phyloP scores from a whole-genome alignment of 2,113 vertebrate genomes.

The Oncorhynchus tshawytscha region DNA sequence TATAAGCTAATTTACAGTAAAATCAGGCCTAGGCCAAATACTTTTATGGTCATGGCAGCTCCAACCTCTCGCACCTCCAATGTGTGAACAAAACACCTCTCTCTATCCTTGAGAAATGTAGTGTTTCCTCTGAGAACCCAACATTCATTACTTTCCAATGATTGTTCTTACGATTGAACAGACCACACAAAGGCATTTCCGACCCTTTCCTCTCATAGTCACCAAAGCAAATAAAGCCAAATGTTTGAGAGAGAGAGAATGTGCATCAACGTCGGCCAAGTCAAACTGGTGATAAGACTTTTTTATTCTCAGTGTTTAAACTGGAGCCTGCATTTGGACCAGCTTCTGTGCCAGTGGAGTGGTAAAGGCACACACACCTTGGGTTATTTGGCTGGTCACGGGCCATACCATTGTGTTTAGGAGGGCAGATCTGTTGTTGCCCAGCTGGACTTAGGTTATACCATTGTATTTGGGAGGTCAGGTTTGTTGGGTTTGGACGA shows the following conservation, averaged over 20 bases:
- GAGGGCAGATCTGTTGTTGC: constrained; percentile 39
- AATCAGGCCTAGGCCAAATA: no score
- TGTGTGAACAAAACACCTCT: constrained; percentile 25
- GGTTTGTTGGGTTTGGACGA: constrained; percentile 64
- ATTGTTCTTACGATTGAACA: constrained; percentile 50
- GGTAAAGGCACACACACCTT: neutral
- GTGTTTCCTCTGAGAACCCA: constrained; percentile 55
- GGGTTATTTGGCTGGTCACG: constrained; percentile 40
- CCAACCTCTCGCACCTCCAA: constrained; percentile 21
- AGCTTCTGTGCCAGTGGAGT: neutral
- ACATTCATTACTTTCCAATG: constrained; percentile 47
- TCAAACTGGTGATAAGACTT: constrained; percentile 38
- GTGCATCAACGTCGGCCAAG: constrained; percentile 1
- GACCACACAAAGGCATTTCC: constrained; percentile 39
- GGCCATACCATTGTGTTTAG: constrained; percentile 58
- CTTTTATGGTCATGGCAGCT: neutral
- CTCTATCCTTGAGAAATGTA: constrained; percentile 20
- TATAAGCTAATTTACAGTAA: no score
- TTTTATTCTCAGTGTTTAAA: constrained; percentile 1
- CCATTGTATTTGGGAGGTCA: constrained; percentile 65
- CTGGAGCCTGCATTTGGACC: constrained; percentile 12
- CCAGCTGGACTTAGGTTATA: constrained; percentile 40
- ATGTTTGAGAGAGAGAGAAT: constrained; percentile 29
- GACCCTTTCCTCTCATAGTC: constrained; percentile 27
- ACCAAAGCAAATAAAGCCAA: constrained; percentile 22